These are phyloP conservation scores for Parazoanthus darwini DNA, from an alignment of 92 coral and sea anemone species.

Conservation along the genomic window DNA sequence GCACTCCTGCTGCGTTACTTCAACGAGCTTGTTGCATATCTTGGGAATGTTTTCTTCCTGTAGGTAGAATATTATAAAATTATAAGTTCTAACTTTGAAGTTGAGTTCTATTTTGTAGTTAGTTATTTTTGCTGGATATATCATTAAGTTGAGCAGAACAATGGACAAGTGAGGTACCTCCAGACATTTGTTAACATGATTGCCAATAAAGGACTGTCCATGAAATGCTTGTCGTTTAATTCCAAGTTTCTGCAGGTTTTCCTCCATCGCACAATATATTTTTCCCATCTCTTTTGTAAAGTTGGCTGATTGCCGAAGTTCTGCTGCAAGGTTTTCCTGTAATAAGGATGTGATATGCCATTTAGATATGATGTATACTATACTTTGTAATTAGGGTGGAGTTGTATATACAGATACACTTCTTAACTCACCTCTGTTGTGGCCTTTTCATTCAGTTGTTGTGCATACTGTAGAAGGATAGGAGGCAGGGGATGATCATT, in stretches of 20 bases:
- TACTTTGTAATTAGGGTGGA: neutral
- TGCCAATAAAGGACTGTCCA: neutral
- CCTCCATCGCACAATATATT: neutral
- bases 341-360: neutral
- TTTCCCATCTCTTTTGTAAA: neutral
- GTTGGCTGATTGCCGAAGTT: neutral
- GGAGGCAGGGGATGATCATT: neutral
- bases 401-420: neutral
- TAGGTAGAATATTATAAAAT: neutral
- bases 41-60: neutral
- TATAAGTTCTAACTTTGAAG: too few species aligned
- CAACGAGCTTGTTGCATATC: neutral
- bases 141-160: too few species aligned
- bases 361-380: neutral
- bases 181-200: neutral
- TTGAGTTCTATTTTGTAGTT: too few species aligned
- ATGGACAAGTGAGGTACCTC: neutral
- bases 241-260: neutral
- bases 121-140: neutral
- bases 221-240: neutral
- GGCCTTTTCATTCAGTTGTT: neutral
- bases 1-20: neutral
- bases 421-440: neutral
- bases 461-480: constrained; percentile 1
- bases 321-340: neutral